Percentiles rank a stretch among this genome's conserved stretches.
Conservation (phyloP, 1,140 invertebrate genomes). For the Dolichoris vasculosae region DNA sequence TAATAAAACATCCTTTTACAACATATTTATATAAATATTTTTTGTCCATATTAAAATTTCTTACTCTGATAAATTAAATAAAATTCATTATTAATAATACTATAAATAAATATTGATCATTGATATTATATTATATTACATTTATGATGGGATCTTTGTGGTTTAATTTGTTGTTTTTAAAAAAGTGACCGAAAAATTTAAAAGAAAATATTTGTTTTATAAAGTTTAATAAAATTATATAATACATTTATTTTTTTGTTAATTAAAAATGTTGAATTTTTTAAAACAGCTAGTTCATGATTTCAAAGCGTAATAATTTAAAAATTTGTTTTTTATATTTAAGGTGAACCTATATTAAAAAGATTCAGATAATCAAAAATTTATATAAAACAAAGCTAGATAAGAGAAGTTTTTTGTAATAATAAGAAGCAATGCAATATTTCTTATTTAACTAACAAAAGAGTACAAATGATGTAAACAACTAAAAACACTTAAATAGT, state of each 20-base stretch:
- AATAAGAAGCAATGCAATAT: slow-evolving; percentile 2
- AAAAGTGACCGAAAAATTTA: slow-evolving; percentile 20
- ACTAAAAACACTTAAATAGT: slow-evolving; percentile 29
- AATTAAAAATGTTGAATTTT: slow-evolving; percentile 39
- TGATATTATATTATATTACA: not conserved
- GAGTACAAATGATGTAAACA: slow-evolving; percentile 43
- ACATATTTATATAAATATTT: too few relatives aligned
- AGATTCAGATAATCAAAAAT: slow-evolving; percentile 9
- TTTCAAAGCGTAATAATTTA: slow-evolving; percentile 31
- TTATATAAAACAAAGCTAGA: not conserved
- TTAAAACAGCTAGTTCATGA: not conserved
- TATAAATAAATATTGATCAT: too few relatives aligned
- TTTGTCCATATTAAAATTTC: too few relatives aligned
- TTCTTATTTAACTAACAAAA: slow-evolving; percentile 40
- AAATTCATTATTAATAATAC: too few relatives aligned
- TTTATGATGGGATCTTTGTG: slow-evolving; percentile 7
- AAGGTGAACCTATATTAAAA: slow-evolving; percentile 38
- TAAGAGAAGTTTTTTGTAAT: slow-evolving; percentile 8
- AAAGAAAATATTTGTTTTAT: slow-evolving; percentile 33
- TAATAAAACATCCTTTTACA: too few relatives aligned
- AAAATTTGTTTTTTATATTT: slow-evolving; percentile 41
- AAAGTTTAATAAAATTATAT: slow-evolving; percentile 32
- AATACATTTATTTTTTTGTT: slow-evolving; percentile 35
- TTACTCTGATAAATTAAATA: too few relatives aligned
- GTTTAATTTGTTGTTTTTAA: slow-evolving; percentile 16